Conservation (phyloP, 1,140 invertebrate genomes). For the Triops longicaudatus region DNA sequence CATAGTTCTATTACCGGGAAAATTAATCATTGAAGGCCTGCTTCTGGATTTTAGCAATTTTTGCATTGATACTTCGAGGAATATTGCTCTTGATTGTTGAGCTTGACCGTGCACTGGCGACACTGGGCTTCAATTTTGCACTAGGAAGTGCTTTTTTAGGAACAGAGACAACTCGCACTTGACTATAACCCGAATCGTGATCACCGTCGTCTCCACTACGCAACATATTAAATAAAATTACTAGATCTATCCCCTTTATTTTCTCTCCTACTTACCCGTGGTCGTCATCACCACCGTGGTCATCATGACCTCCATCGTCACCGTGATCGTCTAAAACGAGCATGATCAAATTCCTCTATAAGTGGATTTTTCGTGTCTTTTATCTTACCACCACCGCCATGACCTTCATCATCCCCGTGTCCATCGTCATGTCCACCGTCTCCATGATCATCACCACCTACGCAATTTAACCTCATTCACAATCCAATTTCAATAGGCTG, state of each 20-base stretch:
- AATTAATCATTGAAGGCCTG: background rate
- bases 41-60: background rate
- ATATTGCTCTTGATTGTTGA: background rate
- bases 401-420: slow-evolving; percentile 19
- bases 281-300: slow-evolving; percentile 28
- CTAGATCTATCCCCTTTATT: background rate
- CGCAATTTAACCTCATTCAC: background rate
- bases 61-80: background rate
- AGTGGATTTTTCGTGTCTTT: background rate
- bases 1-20: background rate
- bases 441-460: background rate
- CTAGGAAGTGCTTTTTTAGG: background rate
- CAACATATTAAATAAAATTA: background rate
- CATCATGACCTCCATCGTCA: slow-evolving; percentile 20
- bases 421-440: slow-evolving; percentile 16
- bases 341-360: background rate
- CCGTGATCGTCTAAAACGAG: slow-evolving; percentile 20
- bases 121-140: background rate
- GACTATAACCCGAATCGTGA: background rate
- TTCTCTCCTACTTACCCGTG: background rate
- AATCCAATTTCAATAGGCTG: background rate
- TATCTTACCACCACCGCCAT: slow-evolving; percentile 18
- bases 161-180: background rate
- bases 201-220: background rate
- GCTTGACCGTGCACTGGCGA: background rate